Conservation (phyloP, 1,140 invertebrate genomes). For the Drosophila malerkotliana region DNA sequence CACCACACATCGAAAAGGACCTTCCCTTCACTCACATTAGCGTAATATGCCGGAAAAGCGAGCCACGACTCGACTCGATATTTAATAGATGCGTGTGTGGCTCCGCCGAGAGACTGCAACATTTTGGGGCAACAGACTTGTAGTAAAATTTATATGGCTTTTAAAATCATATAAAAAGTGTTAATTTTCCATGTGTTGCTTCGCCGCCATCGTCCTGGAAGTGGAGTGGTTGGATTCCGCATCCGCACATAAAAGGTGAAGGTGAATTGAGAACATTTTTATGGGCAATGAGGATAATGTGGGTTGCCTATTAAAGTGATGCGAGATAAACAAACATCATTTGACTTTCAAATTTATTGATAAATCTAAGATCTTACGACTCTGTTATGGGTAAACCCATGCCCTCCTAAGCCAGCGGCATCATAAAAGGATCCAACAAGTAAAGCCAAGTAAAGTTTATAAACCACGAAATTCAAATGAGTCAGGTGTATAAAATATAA, state of each 20-base stretch:
- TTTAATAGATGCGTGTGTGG: constrained; percentile 52
- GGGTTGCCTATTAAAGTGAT: constrained; percentile 52
- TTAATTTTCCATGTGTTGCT: constrained; percentile 78
- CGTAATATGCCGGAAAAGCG: constrained; percentile 70
- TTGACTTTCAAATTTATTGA: constrained; percentile 75
- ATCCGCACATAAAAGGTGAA: constrained; percentile 52
- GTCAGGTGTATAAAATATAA: neutral
- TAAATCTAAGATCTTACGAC: constrained; percentile 70
- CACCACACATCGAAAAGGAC: neutral
- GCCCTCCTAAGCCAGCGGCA: neutral
- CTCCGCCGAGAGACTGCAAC: constrained; percentile 34
- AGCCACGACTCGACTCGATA: constrained; percentile 37
- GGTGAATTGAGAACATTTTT: constrained; percentile 57
- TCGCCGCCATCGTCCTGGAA: neutral
- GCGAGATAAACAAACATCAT: constrained; percentile 37
- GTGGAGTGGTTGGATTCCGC: constrained; percentile 18
- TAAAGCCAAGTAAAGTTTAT: constrained; percentile 10
- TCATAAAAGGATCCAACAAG: constrained; percentile 30
- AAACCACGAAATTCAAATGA: constrained; percentile 7
- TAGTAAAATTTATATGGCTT: constrained; percentile 76
- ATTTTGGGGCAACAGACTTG: constrained; percentile 31
- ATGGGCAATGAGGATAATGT: constrained; percentile 67
- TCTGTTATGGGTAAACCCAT: constrained; percentile 34
- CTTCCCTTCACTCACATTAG: constrained; percentile 52
- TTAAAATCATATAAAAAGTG: constrained; percentile 81